phyloP scores from a whole-genome alignment of 2,113 vertebrate species.

The Paradisaea rubra region DNA sequence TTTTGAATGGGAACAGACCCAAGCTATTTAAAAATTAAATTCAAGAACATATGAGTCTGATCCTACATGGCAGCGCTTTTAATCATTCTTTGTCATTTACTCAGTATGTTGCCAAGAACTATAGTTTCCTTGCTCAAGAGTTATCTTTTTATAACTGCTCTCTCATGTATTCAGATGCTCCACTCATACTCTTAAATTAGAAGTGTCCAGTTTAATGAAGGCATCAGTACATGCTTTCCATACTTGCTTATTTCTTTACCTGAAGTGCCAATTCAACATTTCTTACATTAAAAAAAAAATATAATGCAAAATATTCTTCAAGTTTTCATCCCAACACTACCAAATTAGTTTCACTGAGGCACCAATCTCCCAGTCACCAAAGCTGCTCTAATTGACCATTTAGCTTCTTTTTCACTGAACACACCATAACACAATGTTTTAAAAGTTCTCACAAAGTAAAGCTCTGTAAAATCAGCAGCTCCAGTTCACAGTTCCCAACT shows the following conservation, averaged over 20 bases:
- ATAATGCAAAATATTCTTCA: neutral
- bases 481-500: neutral
- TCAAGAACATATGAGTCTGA: slow-evolving; percentile 57
- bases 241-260: neutral
- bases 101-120: slow-evolving; percentile 40
- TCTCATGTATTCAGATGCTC: neutral
- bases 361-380: neutral
- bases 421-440: neutral
- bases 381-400: neutral
- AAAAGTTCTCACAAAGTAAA: neutral
- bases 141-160: slow-evolving; percentile 16
- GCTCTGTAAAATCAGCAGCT: neutral
- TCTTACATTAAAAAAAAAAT: neutral
- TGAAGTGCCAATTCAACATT: neutral
- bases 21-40: slow-evolving; percentile 58
- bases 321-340: neutral
- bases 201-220: slow-evolving; percentile 8
- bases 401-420: neutral
- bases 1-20: slow-evolving; percentile 38
- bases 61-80: slow-evolving; percentile 50
- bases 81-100: slow-evolving; percentile 60
- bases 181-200: neutral
- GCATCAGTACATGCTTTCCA: neutral
- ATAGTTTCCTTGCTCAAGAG: slow-evolving; percentile 13
- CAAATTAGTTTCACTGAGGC: neutral